A percentile compares a stretch with the other conserved stretches of the same genome.
Conservation (phyloP, 1,140 invertebrate genomes). For the Pseudomyrmex gracilis region DNA sequence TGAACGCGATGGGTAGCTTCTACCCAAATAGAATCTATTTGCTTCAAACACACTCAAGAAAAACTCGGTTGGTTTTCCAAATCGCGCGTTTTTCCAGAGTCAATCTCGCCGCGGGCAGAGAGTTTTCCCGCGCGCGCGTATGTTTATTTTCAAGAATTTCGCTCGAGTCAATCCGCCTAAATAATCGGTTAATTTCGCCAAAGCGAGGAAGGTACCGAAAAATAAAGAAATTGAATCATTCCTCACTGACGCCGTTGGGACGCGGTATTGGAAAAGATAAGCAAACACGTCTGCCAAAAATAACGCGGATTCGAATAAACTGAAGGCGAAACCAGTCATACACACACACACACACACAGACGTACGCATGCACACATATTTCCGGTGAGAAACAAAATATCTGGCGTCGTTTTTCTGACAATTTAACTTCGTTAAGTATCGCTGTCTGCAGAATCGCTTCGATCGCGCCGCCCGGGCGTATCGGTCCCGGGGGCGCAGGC, state of each 20-base stretch:
- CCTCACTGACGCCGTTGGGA: neutral
- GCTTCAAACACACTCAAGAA: constrained; percentile 4
- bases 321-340: neutral
- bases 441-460: constrained; percentile 45
- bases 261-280: neutral
- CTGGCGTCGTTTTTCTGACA: constrained; percentile 22
- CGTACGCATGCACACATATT: neutral
- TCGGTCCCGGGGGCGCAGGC: constrained; percentile 11
- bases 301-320: neutral
- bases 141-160: constrained; percentile 24
- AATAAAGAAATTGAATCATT: neutral
- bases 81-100: neutral
- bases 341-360: too few species aligned
- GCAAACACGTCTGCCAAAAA: constrained; percentile 1
- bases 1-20: neutral
- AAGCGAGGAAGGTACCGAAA: neutral
- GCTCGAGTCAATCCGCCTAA: neutral
- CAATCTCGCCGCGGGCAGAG: neutral
- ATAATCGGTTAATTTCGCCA: neutral
- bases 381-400: neutral
- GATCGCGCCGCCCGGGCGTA: constrained; percentile 20
- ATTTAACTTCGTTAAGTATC: constrained; percentile 58
- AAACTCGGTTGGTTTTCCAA: neutral
- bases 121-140: too few species aligned
- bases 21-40: constrained; percentile 16